A percentile compares a stretch with the other conserved stretches of the same genome.
Evolutionary conservation across 64 coral and sea anemone species (phyloP).

Genomic region (Montipora capricornis): DNA sequence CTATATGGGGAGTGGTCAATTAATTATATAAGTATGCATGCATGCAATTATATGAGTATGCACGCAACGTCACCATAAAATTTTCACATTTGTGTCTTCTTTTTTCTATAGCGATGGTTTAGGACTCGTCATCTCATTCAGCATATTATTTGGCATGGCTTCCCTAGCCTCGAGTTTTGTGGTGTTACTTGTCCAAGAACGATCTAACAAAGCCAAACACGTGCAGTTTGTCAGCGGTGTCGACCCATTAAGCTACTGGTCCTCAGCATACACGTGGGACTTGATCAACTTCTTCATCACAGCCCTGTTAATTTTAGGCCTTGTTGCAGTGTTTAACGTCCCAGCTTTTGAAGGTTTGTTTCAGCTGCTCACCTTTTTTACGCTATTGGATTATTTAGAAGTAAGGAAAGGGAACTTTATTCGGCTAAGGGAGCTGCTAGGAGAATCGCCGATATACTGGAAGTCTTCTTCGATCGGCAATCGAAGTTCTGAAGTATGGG

Average conservation of each 20-base stretch:
- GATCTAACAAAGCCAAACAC: slow-evolving; percentile 94
- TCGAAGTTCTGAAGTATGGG: too few relatives aligned
- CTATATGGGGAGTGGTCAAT: too few relatives aligned
- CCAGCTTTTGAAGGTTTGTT: slow-evolving; percentile 53
- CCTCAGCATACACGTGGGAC: slow-evolving; percentile 88
- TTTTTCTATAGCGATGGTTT: slow-evolving; percentile 65
- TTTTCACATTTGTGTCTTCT: neutral
- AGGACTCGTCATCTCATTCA: slow-evolving; percentile 84
- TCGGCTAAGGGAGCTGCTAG: too few relatives aligned
- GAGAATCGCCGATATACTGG: too few relatives aligned
- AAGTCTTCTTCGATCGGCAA: too few relatives aligned
- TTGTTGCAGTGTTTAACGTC: slow-evolving; percentile 88
- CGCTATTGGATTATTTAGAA: too few relatives aligned
- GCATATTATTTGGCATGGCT: slow-evolving; percentile 87
- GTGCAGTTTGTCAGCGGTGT: slow-evolving; percentile 98
- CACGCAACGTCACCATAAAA: too few relatives aligned
- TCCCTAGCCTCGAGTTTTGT: slow-evolving; percentile 98
- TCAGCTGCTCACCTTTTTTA: too few relatives aligned
- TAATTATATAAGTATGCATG: too few relatives aligned
- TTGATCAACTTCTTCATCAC: slow-evolving; percentile 91
- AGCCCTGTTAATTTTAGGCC: slow-evolving; percentile 66
- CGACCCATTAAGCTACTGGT: slow-evolving; percentile 95
- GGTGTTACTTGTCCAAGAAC: slow-evolving; percentile 91
- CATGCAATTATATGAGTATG: too few relatives aligned
- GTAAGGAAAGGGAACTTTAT: too few relatives aligned